Conservation (phyloP, 2,888 invertebrate genomes). For the Amblyjoppa fuscipennis region DNA sequence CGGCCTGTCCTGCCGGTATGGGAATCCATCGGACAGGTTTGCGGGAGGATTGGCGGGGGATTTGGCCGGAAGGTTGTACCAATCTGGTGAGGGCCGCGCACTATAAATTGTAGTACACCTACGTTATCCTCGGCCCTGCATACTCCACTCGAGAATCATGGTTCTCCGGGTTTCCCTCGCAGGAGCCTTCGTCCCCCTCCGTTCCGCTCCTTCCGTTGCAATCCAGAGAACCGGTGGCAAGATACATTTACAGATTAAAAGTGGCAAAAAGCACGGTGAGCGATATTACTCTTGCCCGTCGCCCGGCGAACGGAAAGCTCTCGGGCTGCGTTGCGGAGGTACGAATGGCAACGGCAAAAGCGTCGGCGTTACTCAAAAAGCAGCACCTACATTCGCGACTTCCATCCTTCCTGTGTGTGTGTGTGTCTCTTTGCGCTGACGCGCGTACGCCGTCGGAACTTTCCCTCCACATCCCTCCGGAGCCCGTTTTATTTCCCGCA, state of each 20-base stretch:
- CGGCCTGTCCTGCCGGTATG: constrained; percentile 42
- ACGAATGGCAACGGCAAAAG: constrained; percentile 18
- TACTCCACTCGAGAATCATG: constrained; percentile 52
- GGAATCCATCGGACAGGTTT: constrained; percentile 27
- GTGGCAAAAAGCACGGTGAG: constrained; percentile 76
- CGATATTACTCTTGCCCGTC: constrained; percentile 65
- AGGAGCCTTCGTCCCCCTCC: constrained; percentile 46
- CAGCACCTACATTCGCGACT: constrained; percentile 27
- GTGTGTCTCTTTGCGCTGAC: constrained; percentile 27
- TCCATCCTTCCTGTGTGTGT: constrained; percentile 20
- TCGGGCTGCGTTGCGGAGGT: constrained; percentile 1
- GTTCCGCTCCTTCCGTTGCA: constrained; percentile 36
- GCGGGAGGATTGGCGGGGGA: constrained; percentile 28
- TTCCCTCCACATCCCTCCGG: not conserved
- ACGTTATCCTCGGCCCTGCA: constrained; percentile 24
- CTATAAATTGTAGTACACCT: constrained; percentile 58
- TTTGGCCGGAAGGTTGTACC: constrained; percentile 23
- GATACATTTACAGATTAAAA: constrained; percentile 81
- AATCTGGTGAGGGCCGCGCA: constrained; percentile 22
- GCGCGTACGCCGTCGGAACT: constrained; percentile 9
- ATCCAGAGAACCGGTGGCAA: constrained; percentile 43
- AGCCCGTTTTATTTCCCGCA: constrained; percentile 24
- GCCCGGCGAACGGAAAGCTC: constrained; percentile 52
- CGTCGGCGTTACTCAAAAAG: constrained; percentile 29
- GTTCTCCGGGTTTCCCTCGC: constrained; percentile 46